These are phyloP conservation scores for Agrotis segetum DNA, from an alignment of 2,888 invertebrate species.

Conservation along the genomic window DNA sequence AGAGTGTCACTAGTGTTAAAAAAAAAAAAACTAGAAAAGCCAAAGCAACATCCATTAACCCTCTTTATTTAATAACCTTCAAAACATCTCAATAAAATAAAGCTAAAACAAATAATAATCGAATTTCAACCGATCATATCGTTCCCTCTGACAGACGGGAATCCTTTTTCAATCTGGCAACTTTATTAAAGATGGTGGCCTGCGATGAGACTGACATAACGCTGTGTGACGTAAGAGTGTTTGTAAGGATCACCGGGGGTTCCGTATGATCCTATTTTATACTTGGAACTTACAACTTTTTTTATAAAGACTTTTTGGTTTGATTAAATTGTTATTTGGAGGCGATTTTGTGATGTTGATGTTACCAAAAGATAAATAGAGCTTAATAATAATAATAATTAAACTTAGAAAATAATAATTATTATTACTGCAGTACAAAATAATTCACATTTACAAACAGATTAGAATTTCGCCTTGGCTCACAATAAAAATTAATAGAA, in stretches of 20 bases:
- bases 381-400: too few relatives aligned
- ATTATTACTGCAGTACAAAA: too few relatives aligned
- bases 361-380: background rate
- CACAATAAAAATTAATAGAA: too few relatives aligned
- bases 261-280: conserved; percentile 58
- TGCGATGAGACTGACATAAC: conserved; percentile 70
- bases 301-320: conserved; percentile 25
- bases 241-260: conserved; percentile 66
- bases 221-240: conserved; percentile 75
- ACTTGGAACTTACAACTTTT: conserved; percentile 23
- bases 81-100: conserved; percentile 20
- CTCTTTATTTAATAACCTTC: background rate
- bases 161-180: conserved; percentile 69
- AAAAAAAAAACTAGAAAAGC: background rate
- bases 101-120: conserved; percentile 11
- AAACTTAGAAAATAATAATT: too few relatives aligned
- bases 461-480: too few relatives aligned
- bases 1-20: background rate
- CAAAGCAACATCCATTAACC: background rate
- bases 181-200: conserved; percentile 69
- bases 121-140: conserved; percentile 55
- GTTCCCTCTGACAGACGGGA: conserved; percentile 59
- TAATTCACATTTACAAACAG: too few relatives aligned
- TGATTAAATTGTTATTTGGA: conserved; percentile 28
- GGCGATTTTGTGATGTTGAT: background rate